Percentiles rank a stretch among this genome's conserved stretches.
These are phyloP conservation scores for Sphecodes monilicornis DNA, from an alignment of 2,888 invertebrate species.

Conservation along the genomic window DNA sequence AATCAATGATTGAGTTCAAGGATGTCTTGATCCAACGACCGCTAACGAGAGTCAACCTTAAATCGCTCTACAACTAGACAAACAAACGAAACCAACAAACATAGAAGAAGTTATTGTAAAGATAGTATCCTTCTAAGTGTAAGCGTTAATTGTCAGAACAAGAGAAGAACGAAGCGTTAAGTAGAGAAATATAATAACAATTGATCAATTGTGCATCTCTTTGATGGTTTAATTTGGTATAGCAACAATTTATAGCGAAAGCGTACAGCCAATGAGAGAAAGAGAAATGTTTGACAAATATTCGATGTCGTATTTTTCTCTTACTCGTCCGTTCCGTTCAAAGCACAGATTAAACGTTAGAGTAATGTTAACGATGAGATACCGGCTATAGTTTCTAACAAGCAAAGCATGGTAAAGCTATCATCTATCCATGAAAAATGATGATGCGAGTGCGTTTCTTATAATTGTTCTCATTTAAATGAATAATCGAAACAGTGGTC, in stretches of 20 bases:
- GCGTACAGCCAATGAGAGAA: not conserved
- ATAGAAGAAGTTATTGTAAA: not conserved
- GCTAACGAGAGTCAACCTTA: not conserved
- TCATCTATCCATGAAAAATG: constrained; percentile 8
- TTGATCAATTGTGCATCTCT: not conserved
- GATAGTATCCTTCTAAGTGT: not conserved
- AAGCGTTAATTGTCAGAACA: not conserved
- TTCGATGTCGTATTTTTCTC: not conserved
- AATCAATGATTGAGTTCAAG: not conserved
- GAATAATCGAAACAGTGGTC: constrained; percentile 66
- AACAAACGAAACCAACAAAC: not conserved
- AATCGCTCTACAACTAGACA: not conserved
- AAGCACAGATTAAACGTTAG: not conserved
- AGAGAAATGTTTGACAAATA: not conserved
- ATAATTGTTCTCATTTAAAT: constrained; percentile 13
- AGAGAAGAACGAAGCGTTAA: not conserved
- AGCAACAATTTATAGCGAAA: not conserved
- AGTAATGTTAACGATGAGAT: not conserved
- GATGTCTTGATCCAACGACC: not conserved
- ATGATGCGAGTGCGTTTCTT: constrained; percentile 5
- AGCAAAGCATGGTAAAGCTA: constrained; percentile 22
- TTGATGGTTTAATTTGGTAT: not conserved
- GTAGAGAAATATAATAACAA: not conserved
- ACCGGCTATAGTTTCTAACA: not conserved
- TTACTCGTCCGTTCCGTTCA: not conserved